A percentile compares a stretch with the other conserved stretches of the same genome.
Conservation (phyloP, 2,113 vertebrate species). For the Corvus cornix region DNA sequence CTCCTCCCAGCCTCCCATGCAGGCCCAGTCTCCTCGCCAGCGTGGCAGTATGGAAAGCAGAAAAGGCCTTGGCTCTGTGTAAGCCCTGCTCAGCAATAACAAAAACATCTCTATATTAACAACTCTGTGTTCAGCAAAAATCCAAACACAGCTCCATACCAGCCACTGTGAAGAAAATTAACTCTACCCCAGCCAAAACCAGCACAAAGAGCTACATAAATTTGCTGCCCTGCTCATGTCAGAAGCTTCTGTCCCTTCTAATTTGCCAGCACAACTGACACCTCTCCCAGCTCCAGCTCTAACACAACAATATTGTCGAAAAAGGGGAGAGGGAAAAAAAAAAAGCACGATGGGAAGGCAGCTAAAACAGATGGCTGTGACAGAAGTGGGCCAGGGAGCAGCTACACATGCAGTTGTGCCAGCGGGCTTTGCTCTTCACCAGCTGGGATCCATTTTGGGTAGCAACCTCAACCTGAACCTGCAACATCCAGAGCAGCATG, state of each 20-base stretch:
- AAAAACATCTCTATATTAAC: background rate
- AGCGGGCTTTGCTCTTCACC: background rate
- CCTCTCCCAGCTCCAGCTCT: background rate
- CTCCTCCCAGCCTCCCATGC: background rate
- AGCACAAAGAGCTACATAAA: background rate
- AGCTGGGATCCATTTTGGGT: background rate
- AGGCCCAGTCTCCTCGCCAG: background rate
- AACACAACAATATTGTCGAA: background rate
- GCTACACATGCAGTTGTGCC: slow-evolving; percentile 4
- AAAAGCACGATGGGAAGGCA: background rate
- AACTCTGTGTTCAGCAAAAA: background rate
- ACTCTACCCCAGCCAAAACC: background rate
- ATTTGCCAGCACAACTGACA: background rate
- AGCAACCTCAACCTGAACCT: background rate
- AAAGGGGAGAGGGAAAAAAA: background rate
- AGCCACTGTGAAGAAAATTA: background rate
- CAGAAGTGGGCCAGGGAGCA: slow-evolving; percentile 12
- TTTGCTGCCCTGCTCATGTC: background rate
- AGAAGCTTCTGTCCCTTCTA: background rate
- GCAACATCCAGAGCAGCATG: background rate
- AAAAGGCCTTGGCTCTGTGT: background rate
- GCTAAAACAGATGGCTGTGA: slow-evolving; percentile 20
- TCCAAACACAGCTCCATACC: background rate
- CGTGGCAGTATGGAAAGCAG: background rate
- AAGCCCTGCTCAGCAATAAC: background rate